Base-by-base conservation (phyloP, 2,797 vertebrate species). In the Apogon hyalosoma region DNA sequence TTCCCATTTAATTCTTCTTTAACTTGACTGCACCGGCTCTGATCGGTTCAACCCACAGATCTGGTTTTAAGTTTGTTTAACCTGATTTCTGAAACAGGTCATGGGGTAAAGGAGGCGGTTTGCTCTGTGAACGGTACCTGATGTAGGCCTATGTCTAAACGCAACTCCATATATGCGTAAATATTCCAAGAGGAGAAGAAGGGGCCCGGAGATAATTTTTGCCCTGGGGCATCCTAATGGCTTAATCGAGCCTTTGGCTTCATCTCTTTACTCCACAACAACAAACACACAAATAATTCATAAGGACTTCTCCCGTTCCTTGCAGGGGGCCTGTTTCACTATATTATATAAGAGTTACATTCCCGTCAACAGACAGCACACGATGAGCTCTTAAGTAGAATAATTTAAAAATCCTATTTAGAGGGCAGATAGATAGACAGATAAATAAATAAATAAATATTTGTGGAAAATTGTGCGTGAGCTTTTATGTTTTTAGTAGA, bases 401-500 rank as follows among this genome's bases (percentile, higher is more conserved):
- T 12, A 16, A 55, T 48, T 38, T 42, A 7, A 59, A 60, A 75
- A 67, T 63, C 49, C 11, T 13, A 38, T 45, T 69, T 28, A 54
- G 11, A 53, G 45, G 3, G 21, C 33, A 24, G 21, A 24, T 24
- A 24, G 4, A 4, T 24, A 24, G 21, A 24, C 4, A 4, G 21
- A 24, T 24, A 33, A 45, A 74, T 75, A 41, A 45, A 42, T 71
- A 70, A 45, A 46, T 61, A 55, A 24, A 24, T 24, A 24, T 80
- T 39, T 42, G 51, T 45, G 24, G 14, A 51, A 60, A 33, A 61
- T 51, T 9, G 24, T 42, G 47, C 21, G 11, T 15, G 40, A 18
- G 73, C 72, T 77, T 81, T 74, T 46, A 74, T 57, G 64, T 28
- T 78, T 81, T 51, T 14, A 62, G 38, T 7, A 0, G 28, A 15